Evolutionary conservation across 2,888 invertebrate genomes (phyloP), one percentile per base, ranked within the genome.

Genomic region (Pristionchus entomophagus): DNA sequence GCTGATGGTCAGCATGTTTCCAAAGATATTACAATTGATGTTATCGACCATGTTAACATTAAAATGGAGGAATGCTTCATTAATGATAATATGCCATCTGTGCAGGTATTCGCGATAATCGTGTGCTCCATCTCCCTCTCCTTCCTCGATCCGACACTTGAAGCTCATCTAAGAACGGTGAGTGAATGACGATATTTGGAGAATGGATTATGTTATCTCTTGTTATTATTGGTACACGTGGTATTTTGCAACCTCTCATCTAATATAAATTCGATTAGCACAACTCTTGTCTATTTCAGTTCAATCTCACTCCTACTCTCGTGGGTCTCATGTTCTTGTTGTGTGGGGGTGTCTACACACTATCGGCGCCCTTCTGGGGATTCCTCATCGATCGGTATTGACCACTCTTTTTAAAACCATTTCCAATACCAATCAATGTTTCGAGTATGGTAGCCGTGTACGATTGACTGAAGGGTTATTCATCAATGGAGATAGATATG

Each of bases 131-230:
- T 94, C 19, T 91, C 92, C 0, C 88, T 93, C 3, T 94, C 94
- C 3, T 97, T 97, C 94, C 95, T 97, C 35, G 96, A 97, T 93
- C 97, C 97, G 0, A 97, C 97, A 0, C 94, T 97, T 35, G 97
- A 97, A 91, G 96, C 96, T 0, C 97, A 97, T 94, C 95, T 97
- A n/a, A 84, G 86, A 78, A 90, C 92, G 86, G 92, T 92, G 78
- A 83, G 85, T 86, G 14, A n/a, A 17, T 22, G 22, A 45, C 45
- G 6, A 14, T 45, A 10, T 29, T 73, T 26, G 32, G 19, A 65
- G 29, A 2, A 29, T 29, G 17, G 65, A 26, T 2, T 65, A 35
- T 26, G 29, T 19, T 65, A 32, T 65, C 29, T 29, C 19, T 8
- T 19, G 14, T 1, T 2, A n/a, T n/a, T 56, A 56, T 56, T 22